phyloP scores from a whole-genome alignment of 1,140 invertebrate genomes.

The Lethocerus indicus region DNA sequence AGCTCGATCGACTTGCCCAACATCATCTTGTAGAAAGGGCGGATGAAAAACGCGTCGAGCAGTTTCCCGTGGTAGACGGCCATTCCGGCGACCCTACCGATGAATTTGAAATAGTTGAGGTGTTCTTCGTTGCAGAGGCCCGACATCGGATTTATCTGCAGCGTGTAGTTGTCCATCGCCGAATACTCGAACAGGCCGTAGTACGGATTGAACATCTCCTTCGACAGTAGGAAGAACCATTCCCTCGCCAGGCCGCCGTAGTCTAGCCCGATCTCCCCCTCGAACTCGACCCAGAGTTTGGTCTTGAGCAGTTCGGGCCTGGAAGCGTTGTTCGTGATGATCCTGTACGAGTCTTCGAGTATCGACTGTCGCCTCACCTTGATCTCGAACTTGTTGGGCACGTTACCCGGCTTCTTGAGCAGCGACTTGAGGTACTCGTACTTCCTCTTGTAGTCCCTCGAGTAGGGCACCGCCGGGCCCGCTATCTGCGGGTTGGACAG shows the following conservation, averaged over 20 bases:
- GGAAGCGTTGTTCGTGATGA: constrained; percentile 68
- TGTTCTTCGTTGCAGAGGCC: constrained; percentile 96
- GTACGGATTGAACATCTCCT: constrained; percentile 99
- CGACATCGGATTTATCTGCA: constrained; percentile 97
- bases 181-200: constrained; percentile 99
- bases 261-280: constrained; percentile 91
- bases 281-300: constrained; percentile 97
- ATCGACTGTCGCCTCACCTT: constrained; percentile 80
- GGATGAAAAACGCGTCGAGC: constrained; percentile 95
- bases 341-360: constrained; percentile 88
- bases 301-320: constrained; percentile 82
- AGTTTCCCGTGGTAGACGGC: constrained; percentile 97
- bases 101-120: constrained; percentile 96
- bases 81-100: constrained; percentile 94
- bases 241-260: constrained; percentile 93
- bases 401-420: constrained; percentile 84
- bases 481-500: constrained; percentile 92
- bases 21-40: constrained; percentile 99
- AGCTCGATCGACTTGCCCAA: constrained; percentile 82
- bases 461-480: constrained; percentile 93
- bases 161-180: constrained; percentile 97
- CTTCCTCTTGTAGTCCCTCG: constrained; percentile 95
- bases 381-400: constrained; percentile 96
- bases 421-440: constrained; percentile 95
- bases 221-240: constrained; percentile 97